phyloP scores from a whole-genome alignment of 2,797 vertebrate species.

The Pseudochirops corinnae region DNA sequence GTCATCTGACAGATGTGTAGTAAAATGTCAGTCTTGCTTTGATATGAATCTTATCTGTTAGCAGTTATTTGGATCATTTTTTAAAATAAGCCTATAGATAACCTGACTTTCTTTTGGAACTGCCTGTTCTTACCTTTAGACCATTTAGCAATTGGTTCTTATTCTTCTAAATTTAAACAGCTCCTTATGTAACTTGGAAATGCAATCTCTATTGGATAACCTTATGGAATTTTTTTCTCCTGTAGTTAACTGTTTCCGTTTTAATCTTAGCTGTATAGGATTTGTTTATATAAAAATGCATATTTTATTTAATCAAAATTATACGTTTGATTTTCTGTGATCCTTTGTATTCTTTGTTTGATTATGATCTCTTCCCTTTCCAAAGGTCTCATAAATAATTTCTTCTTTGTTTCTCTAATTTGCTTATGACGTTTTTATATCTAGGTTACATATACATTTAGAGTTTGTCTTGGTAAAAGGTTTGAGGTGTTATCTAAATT shows the following conservation, averaged over 20 bases:
- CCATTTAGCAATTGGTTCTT: not conserved
- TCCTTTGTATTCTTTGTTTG: not conserved
- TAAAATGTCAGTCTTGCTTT: not conserved
- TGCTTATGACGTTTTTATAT: not conserved
- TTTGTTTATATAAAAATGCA: not conserved
- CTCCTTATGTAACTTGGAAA: not conserved
- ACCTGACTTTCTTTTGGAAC: not conserved
- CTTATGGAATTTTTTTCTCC: not conserved
- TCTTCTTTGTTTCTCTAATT: not conserved
- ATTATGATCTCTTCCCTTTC: not conserved
- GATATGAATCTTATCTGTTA: not conserved
- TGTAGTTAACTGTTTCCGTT: not conserved
- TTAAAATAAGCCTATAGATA: not conserved
- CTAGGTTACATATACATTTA: not conserved
- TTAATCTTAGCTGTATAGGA: not conserved
- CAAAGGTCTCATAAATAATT: not conserved
- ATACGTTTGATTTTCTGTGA: not conserved
- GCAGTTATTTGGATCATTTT: not conserved
- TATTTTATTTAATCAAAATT: not conserved
- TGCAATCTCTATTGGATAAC: not conserved
- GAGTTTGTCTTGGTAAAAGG: too few relatives aligned
- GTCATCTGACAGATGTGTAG: not conserved
- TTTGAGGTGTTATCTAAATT: not conserved
- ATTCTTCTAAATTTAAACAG: not conserved
- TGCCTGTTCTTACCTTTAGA: not conserved